Conservation (phyloP, 2,797 vertebrate genomes). For the Miichthys miiuy region DNA sequence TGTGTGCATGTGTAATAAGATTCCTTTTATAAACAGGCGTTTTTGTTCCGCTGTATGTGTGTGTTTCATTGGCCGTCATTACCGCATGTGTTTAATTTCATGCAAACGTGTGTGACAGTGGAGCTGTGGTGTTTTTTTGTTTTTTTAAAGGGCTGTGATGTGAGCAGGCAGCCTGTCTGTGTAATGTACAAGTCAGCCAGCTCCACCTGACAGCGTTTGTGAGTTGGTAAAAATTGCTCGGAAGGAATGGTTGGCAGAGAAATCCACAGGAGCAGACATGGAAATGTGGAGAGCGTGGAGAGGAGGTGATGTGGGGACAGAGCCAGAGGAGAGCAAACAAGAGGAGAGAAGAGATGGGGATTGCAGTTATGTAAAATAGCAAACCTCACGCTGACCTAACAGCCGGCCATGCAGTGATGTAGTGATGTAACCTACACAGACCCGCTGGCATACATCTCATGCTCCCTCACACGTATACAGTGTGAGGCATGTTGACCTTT, state of each 20-base stretch:
- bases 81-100: conserved; percentile 39
- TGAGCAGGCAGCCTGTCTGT: conserved; percentile 55
- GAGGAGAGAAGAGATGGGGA: conserved; percentile 32
- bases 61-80: conserved; percentile 1
- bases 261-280: conserved; percentile 36
- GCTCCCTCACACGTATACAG: conserved; percentile 8
- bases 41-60: background rate
- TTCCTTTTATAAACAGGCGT: conserved; percentile 1
- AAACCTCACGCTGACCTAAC: conserved; percentile 70
- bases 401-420: conserved; percentile 57
- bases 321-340: conserved; percentile 36
- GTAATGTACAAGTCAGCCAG: conserved; percentile 44
- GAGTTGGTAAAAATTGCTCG: conserved; percentile 47
- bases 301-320: conserved; percentile 52
- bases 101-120: conserved; percentile 14
- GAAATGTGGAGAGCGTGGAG: conserved; percentile 33
- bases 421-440: conserved; percentile 73
- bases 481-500: conserved; percentile 32
- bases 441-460: conserved; percentile 57
- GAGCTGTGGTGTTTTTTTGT: conserved; percentile 7
- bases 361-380: conserved; percentile 75
- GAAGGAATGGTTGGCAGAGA: conserved; percentile 47
- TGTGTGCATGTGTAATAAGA: conserved; percentile 13
- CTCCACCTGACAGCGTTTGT: conserved; percentile 59
- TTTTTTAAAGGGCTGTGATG: conserved; percentile 33